phyloP scores from a whole-genome alignment of 2,113 vertebrate species.

The Seriola aureovittata region DNA sequence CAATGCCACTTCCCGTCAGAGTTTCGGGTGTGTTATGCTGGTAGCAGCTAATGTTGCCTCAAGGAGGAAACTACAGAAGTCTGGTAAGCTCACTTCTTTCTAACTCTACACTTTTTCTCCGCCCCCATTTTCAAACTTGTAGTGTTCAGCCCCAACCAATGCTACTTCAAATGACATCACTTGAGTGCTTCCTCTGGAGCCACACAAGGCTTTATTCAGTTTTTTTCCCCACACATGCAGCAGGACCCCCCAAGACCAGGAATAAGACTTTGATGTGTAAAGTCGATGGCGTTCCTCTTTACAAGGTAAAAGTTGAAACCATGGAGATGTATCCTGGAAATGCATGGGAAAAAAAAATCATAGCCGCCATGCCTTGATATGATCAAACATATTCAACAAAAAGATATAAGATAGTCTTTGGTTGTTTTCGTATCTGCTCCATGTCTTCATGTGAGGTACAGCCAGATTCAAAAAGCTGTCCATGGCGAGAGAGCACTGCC shows the following conservation, averaged over 20 bases:
- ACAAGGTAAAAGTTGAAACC: constrained; percentile 15
- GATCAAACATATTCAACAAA: constrained; percentile 18
- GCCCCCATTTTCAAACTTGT: neutral
- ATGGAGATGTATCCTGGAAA: neutral
- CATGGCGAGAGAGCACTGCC: constrained; percentile 20
- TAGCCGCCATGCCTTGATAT: neutral
- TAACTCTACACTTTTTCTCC: neutral
- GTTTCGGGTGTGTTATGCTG: no score
- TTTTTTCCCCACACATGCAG: neutral
- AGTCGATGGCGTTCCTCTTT: neutral
- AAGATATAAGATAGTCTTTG: neutral
- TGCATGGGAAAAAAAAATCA: neutral
- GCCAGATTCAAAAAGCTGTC: constrained; percentile 4
- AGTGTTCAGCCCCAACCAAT: neutral
- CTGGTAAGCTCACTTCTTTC: neutral
- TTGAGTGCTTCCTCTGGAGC: neutral
- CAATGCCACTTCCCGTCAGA: neutral
- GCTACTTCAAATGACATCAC: neutral
- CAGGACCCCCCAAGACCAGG: neutral
- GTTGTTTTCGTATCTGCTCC: neutral
- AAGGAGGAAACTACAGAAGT: neutral
- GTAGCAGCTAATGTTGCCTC: neutral
- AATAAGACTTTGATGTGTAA: constrained; percentile 4
- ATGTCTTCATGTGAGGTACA: constrained; percentile 23
- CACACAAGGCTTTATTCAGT: neutral